Evolutionary conservation across 2,797 vertebrate genomes (phyloP), one percentile per base, ranked within the genome.

Genomic region (Brachyrhaphis roseni): DNA sequence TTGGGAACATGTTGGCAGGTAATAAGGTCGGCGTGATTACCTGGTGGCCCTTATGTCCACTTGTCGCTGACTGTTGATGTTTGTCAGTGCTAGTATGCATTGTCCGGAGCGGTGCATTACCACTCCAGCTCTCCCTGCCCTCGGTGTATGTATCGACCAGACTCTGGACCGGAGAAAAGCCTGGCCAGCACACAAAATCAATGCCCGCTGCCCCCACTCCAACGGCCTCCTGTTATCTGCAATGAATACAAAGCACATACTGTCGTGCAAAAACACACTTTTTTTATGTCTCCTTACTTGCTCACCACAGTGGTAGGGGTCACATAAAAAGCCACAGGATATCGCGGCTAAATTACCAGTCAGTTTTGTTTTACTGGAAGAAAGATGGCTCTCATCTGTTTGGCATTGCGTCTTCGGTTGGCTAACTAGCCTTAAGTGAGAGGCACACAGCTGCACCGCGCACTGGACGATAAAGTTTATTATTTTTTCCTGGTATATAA

Each of bases 111-210:
- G 88, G 88, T 90, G 91, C 90, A 76, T 79, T 90, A 74, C 84
- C 85, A 86, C 77, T 51, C 80, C 74, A 28, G 76, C 86, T 76
- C 86, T 84, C 84, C 89, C 80, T 81, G 84, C 84, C 89, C 89
- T 88, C 28, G 31, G 82, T 84, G 85, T 82, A 76, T 57, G 88
- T 95, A 96, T 95, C 93, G 95, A 96, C 94, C 95, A 91, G 82
- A 81, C 91, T 89, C 85, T 92, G 93, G 92, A 94, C 94, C 93
- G 94, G 94, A 95, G 94, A 95, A 94, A 94, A 79, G 93, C 88
- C 93, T 92, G 94, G 89, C 90, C 89, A 94, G 94, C 94, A 91
- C 92, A 91, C 92, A 94, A 95, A 96, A 96, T 96, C 95, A 95
- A 96, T 96, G 91, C 79, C 83, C 88, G 89, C 92, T 94, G 92